Evolutionary conservation across 1,140 invertebrate genomes (phyloP).

Genomic region (Charaxes varanes): DNA sequence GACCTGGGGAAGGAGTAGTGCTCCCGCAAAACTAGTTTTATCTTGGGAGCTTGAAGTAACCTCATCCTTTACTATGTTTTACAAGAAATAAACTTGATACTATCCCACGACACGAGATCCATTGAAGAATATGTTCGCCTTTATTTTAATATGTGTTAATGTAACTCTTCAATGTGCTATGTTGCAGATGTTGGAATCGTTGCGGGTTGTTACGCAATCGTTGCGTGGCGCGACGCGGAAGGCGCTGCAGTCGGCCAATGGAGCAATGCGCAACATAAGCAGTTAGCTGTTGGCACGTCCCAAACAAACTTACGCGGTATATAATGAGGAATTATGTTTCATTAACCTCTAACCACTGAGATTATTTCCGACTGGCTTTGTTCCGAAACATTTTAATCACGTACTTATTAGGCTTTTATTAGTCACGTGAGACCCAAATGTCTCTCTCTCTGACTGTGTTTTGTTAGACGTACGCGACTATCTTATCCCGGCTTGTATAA

Average conservation of each 20-base stretch:
- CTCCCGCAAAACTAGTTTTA: slow-evolving; percentile 56
- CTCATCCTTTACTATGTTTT: slow-evolving; percentile 1
- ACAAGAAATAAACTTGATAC: neutral
- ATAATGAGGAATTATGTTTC: slow-evolving; percentile 13
- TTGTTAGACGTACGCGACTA: too few species aligned
- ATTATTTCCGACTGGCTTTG: neutral
- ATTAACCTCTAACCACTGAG: slow-evolving; percentile 6
- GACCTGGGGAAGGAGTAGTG: slow-evolving; percentile 40
- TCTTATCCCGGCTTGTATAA: too few species aligned
- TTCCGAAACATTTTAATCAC: neutral
- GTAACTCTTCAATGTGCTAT: neutral
- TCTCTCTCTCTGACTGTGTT: too few species aligned
- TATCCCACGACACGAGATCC: neutral
- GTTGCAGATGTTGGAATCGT: neutral
- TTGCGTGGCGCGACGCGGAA: slow-evolving; percentile 55
- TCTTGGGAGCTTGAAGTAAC: slow-evolving; percentile 24
- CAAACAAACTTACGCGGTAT: slow-evolving; percentile 13
- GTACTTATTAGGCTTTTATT: too few species aligned
- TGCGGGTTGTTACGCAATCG: slow-evolving; percentile 39
- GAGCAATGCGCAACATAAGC: slow-evolving; percentile 49
- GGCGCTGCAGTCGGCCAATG: slow-evolving; percentile 53
- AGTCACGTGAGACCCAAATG: too few species aligned
- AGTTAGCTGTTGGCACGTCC: too few species aligned
- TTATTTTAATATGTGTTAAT: neutral
- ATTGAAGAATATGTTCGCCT: neutral